phyloP scores from a whole-genome alignment of 92 coral and sea anemone species.

The Montipora capitata region DNA sequence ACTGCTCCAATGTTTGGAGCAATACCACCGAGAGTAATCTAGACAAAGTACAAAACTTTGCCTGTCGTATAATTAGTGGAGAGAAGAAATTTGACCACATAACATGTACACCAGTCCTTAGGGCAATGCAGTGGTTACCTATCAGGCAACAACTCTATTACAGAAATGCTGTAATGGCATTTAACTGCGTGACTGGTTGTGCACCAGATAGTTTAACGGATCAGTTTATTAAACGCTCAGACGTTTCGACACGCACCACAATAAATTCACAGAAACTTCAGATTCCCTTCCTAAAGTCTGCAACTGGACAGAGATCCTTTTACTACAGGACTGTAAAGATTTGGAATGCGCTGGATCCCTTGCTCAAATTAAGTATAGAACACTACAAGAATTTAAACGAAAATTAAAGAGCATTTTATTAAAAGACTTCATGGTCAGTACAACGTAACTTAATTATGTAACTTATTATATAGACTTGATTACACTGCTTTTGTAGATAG shows the following conservation, averaged over 20 bases:
- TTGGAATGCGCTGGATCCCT: too few species aligned
- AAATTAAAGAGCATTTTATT: not conserved
- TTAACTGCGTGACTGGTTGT: slow-evolving; percentile 67
- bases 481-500: not conserved
- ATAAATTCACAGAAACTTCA: slow-evolving; percentile 59
- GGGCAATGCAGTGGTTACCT: slow-evolving; percentile 59
- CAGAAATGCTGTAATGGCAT: slow-evolving; percentile 55
- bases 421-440: not conserved
- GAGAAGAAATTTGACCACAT: slow-evolving; percentile 68
- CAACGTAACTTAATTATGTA: slow-evolving; percentile 2
- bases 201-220: slow-evolving; percentile 56
- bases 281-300: slow-evolving; percentile 61
- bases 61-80: slow-evolving; percentile 62
- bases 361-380: too few species aligned
- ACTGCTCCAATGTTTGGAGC: slow-evolving; percentile 61
- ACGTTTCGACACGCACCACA: slow-evolving; percentile 41
- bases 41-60: slow-evolving; percentile 55
- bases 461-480: not conserved
- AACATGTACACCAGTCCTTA: slow-evolving; percentile 70
- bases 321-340: slow-evolving; percentile 30
- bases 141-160: slow-evolving; percentile 53
- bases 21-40: slow-evolving; percentile 24
- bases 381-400: not conserved
- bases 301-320: too few species aligned
- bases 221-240: slow-evolving; percentile 54